Evolutionary conservation across 2,888 invertebrate species (phyloP), one percentile per base, ranked within the genome.

Genomic region (Drosophila melanosoma): DNA sequence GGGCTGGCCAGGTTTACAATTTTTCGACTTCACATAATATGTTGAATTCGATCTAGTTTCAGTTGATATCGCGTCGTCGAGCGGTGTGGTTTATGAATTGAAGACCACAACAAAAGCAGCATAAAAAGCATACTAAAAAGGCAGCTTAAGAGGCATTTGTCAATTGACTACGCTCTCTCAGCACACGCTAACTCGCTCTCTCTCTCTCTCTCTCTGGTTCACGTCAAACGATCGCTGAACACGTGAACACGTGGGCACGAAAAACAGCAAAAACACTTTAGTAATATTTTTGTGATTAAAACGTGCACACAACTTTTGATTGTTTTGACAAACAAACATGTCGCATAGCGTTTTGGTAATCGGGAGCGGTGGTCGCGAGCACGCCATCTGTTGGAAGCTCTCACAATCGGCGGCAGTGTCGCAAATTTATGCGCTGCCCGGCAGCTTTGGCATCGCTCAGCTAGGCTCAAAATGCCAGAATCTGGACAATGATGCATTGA

Each of bases 291-390:
- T 42, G 65, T 53, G 26, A 38, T 17, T 49, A 40, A 84, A 82
- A 73, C 76, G 76, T 85, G 82, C 17, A 8, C 11, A 53, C n/a
- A 42, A n/a, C n/a, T 58, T 61, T 68, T 58, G 58, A 61, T 60
- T 66, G 53, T 49, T 59, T 62, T 51, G n/a, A 29, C 17, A n/a
- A 11, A 61, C 45, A n/a, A 79, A 71, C 67, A 87, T 87, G 87
- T 83, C 81, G 57, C 94, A 94, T 61, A 94, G 95, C 88, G 95
- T 98, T 76, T 93, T 98, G 80, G 95, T 99, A 61, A 95, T 99
- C 87, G 99, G 99, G 20, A 95, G 96, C 92, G 99, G 99, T 45
- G 99, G 98, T 4, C 95, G 99, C 81, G 99, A 99, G 93, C 99
- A 99, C 94, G 98, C 98, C 6, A 94, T 99, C 87, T 96, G 97